Percentiles rank a stretch among this genome's conserved stretches.
Conservation (phyloP, 2,888 invertebrate species). For the Apodemia hepburni region DNA sequence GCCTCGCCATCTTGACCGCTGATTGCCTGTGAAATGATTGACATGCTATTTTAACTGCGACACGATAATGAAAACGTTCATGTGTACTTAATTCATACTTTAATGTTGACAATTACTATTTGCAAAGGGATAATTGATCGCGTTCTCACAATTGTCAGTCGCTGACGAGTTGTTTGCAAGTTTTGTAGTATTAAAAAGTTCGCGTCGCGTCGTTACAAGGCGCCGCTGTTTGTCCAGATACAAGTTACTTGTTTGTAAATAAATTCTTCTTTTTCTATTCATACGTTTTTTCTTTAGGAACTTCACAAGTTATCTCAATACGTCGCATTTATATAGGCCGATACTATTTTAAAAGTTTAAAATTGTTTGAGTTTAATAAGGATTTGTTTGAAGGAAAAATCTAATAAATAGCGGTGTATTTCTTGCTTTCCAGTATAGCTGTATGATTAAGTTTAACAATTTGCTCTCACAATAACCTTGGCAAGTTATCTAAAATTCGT, state of each 20-base stretch:
- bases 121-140: slow-evolving; percentile 74
- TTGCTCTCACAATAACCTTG: slow-evolving; percentile 33
- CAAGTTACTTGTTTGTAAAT: slow-evolving; percentile 46
- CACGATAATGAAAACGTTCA: slow-evolving; percentile 73
- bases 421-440: slow-evolving; percentile 33
- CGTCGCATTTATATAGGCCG: slow-evolving; percentile 65
- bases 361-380: slow-evolving; percentile 17
- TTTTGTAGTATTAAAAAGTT: slow-evolving; percentile 58
- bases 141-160: slow-evolving; percentile 77
- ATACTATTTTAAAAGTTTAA: slow-evolving; percentile 40
- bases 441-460: slow-evolving; percentile 32
- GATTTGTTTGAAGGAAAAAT: background rate
- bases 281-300: slow-evolving; percentile 43
- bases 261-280: slow-evolving; percentile 45
- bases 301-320: slow-evolving; percentile 62
- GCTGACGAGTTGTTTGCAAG: slow-evolving; percentile 64
- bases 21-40: slow-evolving; percentile 76
- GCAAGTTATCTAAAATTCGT: slow-evolving; percentile 37
- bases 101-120: slow-evolving; percentile 75
- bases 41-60: slow-evolving; percentile 69
- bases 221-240: slow-evolving; percentile 49
- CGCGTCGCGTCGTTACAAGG: slow-evolving; percentile 42
- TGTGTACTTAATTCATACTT: slow-evolving; percentile 60
- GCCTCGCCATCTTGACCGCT: slow-evolving; percentile 43
- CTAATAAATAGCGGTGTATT: slow-evolving; percentile 32